These are phyloP conservation scores for Illadopsis cleaveri DNA, from an alignment of 2,113 vertebrate genomes.

Conservation along the genomic window DNA sequence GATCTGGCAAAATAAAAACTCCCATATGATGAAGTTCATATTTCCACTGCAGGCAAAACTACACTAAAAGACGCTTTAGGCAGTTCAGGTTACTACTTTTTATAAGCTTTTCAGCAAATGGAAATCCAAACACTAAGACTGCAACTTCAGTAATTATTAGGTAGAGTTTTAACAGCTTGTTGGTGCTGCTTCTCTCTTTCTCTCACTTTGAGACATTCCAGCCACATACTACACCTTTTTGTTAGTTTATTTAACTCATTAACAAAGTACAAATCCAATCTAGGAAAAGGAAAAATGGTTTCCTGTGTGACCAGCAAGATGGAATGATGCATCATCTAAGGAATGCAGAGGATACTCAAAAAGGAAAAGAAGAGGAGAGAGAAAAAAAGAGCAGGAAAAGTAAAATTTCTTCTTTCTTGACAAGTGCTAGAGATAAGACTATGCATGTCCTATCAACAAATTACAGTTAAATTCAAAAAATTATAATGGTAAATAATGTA, in stretches of 20 bases:
- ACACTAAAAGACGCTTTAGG: background rate
- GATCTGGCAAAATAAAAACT: background rate
- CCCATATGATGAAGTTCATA: background rate
- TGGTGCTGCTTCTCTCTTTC: background rate
- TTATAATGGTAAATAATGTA: background rate
- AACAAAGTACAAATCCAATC: background rate
- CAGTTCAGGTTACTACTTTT: background rate
- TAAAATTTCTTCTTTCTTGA: background rate
- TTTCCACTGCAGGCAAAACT: background rate
- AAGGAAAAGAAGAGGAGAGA: background rate
- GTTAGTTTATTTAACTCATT: background rate
- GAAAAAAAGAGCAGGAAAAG: background rate
- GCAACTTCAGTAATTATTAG: background rate
- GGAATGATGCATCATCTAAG: background rate
- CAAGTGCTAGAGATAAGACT: background rate
- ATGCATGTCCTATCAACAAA: background rate
- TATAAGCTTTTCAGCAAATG: background rate
- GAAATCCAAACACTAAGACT: background rate
- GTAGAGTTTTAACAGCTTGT: background rate
- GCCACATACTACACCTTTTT: background rate
- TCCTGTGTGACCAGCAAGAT: background rate
- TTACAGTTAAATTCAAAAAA: background rate
- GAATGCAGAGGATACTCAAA: background rate
- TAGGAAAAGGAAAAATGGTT: background rate
- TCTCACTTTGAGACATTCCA: background rate